Conservation (phyloP, 2,888 invertebrate species). For the Agrilus biguttatus region DNA sequence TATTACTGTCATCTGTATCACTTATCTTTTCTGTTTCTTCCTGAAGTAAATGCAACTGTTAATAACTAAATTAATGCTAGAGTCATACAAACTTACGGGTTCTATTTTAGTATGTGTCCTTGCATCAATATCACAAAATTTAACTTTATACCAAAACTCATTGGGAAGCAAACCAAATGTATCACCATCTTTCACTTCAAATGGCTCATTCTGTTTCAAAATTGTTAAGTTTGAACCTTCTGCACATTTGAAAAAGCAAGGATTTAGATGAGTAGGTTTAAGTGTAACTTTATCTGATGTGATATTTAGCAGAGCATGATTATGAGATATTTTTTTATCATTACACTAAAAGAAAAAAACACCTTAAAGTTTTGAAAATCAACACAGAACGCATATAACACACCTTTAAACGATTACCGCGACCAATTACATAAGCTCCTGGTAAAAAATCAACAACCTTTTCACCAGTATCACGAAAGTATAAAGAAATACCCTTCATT, state of each 20-base stretch:
- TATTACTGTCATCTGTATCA: not conserved
- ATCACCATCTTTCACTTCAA: constrained; percentile 33
- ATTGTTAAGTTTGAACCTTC: constrained; percentile 22
- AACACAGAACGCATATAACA: constrained; percentile 6
- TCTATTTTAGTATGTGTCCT: constrained; percentile 1
- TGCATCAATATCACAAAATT: constrained; percentile 14
- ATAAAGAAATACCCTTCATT: too few relatives aligned
- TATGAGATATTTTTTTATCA: constrained; percentile 38
- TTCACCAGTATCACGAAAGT: too few relatives aligned
- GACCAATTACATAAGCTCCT: constrained; percentile 16
- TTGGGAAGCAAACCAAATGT: constrained; percentile 38
- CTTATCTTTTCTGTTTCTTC: not conserved
- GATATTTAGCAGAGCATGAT: constrained; percentile 35
- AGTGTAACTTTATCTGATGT: constrained; percentile 25
- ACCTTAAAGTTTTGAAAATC: not conserved
- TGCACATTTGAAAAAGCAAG: constrained; percentile 34
- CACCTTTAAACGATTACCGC: constrained; percentile 15
- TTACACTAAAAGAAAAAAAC: constrained; percentile 29
- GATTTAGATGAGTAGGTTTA: constrained; percentile 38
- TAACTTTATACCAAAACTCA: constrained; percentile 34
- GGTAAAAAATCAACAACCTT: not conserved
- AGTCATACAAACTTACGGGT: not conserved
- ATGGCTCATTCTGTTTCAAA: constrained; percentile 24
- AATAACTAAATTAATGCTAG: too few relatives aligned
- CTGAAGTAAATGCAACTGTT: not conserved